Base-by-base conservation (phyloP, 2,797 vertebrate genomes). In the Myripristis jacobus region DNA sequence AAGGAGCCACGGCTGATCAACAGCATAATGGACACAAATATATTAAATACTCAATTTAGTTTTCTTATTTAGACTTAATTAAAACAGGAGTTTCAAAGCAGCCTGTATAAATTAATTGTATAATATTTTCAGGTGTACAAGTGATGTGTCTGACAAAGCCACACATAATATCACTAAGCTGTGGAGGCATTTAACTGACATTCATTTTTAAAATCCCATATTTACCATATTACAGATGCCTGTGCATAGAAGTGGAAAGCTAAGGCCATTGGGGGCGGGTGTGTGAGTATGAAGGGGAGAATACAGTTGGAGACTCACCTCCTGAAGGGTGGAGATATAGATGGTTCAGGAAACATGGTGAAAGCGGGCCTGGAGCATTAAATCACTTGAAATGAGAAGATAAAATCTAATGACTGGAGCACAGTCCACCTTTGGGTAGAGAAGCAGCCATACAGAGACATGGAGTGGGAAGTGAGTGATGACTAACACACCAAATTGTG, bases 241-340 rank as follows among this genome's bases (percentile, higher is more conserved):
- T 87, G 90, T 92, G 91, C 93, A 93, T 92, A 93, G 91, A 93
- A 90, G 86, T 91, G 90, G 82, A 90, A 90, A 84, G 87, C 84
- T 93, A 94, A 94, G 93, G 93, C 92, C 89, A 88, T 90, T 34
- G 55, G 81, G 80, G 80, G 50, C 29, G 50, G 41, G 58, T 55
- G 64, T 18, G 55, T 25, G 50, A 69, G 31, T 58, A 58, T 70
- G 56, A 76, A 57, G 44, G 59, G 15, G 34, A 64, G 61, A 79
- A 76, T 24, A 64, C 48, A 52, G 66, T 13, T 66, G 19, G 44
- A 51, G 47, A 43, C 41, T 29, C 24, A 46, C 51, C 1, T 51
- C 38, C 10, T 65, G 73, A 27, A 70, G 22, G 44, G 38, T 67
- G 63, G 64, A 61, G 21, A 19, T 7, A n/a, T 21, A 6, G 21